Evolutionary conservation across 2,888 invertebrate genomes (phyloP), one percentile per base, ranked within the genome.

Genomic region (Cryptosula pallasiana): DNA sequence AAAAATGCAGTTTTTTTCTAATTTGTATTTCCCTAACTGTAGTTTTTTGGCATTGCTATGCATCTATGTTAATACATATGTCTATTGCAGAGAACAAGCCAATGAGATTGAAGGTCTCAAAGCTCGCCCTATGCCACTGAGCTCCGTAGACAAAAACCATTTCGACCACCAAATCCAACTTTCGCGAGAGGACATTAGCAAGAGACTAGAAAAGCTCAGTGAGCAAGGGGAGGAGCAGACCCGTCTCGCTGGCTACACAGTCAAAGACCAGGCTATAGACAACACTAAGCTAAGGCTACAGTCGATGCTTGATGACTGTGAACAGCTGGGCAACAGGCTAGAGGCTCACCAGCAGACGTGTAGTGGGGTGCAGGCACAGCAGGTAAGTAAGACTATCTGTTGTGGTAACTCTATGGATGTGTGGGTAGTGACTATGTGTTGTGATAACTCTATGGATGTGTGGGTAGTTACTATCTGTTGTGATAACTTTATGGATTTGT

Each of bases 131-230:
- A 63, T 63, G 63, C 63, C 63, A 27, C 34, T 63, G 13, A 63
- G 63, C 32, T 27, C 63, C 13, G 63, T 63, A 2, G 63, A 63
- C 32, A 63, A 63, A 27, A 63, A 63, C 32, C 63, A 63, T 63
- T 27, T 63, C 20, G 63, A 63, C 3, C 63, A 63, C n/a, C 63
- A 63, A 32, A 63, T 63, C 25, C 63, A 63, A 13, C 63, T 63
- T 9, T 32, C 63, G 25, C 25, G 27, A 32, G 25, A 63, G 34
- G 63, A 63, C 32, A 32, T 63, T n/a, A 32, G 13, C 63, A 63
- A 32, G 27, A 63, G 27, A n/a, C 34, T 63, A 32, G 32, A 63
- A 32, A 13, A 63, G 63, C 32, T 63, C 13, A 27, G 32, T 32
- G 5, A 2, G 27, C 63, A 63, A 13, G n/a, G 13, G 2, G 13